Evolutionary conservation across 2,113 vertebrate species (phyloP).

Genomic region (Dissostichus mawsoni): DNA sequence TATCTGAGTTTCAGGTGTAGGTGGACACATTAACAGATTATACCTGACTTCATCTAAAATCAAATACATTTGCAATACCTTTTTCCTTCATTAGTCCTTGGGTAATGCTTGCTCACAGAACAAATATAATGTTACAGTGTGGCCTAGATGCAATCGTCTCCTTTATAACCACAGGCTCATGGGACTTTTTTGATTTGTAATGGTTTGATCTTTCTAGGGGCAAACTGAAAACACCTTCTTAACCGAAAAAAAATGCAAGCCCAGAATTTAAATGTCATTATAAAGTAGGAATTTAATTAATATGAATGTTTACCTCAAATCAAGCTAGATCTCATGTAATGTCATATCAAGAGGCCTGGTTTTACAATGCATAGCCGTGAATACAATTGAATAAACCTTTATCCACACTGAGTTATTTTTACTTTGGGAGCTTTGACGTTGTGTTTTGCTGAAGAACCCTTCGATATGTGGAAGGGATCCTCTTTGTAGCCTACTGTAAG

Average conservation of each 20-base stretch:
- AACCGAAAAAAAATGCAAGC: neutral
- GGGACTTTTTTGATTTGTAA: slow-evolving; percentile 41
- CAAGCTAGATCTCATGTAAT: neutral
- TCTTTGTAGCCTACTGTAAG: too few relatives aligned
- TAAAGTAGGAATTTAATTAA: neutral
- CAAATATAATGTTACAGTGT: slow-evolving; percentile 27
- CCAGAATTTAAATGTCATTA: neutral
- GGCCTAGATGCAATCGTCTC: slow-evolving; percentile 28
- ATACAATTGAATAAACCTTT: neutral
- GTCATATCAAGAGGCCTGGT: neutral
- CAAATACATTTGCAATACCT: too few relatives aligned
- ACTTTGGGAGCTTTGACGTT: neutral
- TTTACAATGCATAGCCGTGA: neutral
- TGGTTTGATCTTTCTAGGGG: slow-evolving; percentile 31
- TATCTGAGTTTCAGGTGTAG: neutral
- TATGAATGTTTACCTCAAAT: slow-evolving; percentile 16
- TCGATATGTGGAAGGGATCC: neutral
- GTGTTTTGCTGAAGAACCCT: neutral
- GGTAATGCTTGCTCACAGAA: slow-evolving; percentile 4
- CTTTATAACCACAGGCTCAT: slow-evolving; percentile 17
- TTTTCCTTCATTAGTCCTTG: too few relatives aligned
- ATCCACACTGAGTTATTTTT: neutral
- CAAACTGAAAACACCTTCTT: neutral
- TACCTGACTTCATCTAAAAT: too few relatives aligned
- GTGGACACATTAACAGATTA: neutral